Evolutionary conservation across 2,113 vertebrate species (phyloP).

Genomic region (Triplophysa rosa): DNA sequence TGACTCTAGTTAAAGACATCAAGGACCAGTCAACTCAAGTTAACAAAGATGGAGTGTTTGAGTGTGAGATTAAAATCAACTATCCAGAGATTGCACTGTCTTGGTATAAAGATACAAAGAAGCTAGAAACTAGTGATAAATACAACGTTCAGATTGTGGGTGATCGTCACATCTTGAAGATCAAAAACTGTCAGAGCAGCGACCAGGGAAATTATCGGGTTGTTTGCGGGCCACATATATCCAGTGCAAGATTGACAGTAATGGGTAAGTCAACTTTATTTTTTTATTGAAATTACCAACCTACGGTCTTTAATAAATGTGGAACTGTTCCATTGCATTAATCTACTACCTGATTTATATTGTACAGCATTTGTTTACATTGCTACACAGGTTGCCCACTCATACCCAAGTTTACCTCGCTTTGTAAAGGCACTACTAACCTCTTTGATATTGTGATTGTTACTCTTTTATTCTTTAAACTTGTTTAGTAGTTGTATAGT

Average conservation of each 20-base stretch:
- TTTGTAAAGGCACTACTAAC: slow-evolving; percentile 47
- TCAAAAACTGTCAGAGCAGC: slow-evolving; percentile 82
- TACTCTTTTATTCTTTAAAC: not conserved
- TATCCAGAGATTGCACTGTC: slow-evolving; percentile 94
- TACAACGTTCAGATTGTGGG: slow-evolving; percentile 85
- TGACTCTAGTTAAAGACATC: slow-evolving; percentile 89
- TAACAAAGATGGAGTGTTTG: slow-evolving; percentile 84
- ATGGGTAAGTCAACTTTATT: slow-evolving; percentile 78
- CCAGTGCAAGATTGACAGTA: slow-evolving; percentile 88
- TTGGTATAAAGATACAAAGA: slow-evolving; percentile 97
- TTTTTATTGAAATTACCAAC: no score
- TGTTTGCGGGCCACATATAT: slow-evolving; percentile 94
- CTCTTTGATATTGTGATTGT: slow-evolving; percentile 53
- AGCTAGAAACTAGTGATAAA: slow-evolving; percentile 84
- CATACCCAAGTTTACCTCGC: not conserved
- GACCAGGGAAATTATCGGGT: slow-evolving; percentile 94
- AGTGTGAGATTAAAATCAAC: slow-evolving; percentile 92
- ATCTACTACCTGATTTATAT: not conserved
- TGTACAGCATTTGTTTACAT: not conserved
- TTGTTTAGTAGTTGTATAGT: not conserved
- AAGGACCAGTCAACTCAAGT: slow-evolving; percentile 80
- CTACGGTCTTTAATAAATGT: no score
- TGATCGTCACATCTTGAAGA: slow-evolving; percentile 82
- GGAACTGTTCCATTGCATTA: no score
- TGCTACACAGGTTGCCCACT: not conserved